Base-by-base conservation (phyloP, 2,888 invertebrate genomes). In the Lymantria dispar region DNA sequence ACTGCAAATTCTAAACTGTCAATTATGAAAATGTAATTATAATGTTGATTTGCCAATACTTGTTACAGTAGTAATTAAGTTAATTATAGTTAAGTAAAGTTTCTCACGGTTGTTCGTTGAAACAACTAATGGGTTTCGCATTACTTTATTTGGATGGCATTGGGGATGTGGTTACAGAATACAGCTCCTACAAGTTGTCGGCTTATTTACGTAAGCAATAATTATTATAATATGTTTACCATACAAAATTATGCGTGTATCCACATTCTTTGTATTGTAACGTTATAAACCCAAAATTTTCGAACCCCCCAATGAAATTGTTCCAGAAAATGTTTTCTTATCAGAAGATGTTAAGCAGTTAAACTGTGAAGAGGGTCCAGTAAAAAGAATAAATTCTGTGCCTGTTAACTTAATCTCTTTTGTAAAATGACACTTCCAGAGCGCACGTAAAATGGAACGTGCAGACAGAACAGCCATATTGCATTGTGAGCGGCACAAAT, bases 361-460 rank as follows among this genome's bases (percentile, higher is more conserved):
- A 22, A 22, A 3, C 22, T 22, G 22, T 22, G 22, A 22, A 22
- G 5, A 22, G 2, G 5, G 2, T 22, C 2, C 5, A 22, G 5
- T 22, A 22, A 22, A 22, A 22, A 22, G 5, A 22, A 22, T 22
- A 3, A 22, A 22, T 22, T 22, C 22, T 22, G 22, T 22, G 2
- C 22, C 2, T 22, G 22, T 22, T 43, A 67, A 57, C 57, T 68
- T 78, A 76, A 81, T 74, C 74, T 74, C 71, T 64, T 70, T 72
- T 79, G 76, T 79, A 80, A 81, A 80, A 79, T 72, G 70, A 76
- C 68, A 70, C 70, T 64, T 63, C 61, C 58, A 47, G 60, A 58
- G 54, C 54, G 60, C 58, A 65, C 53, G 65, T 55, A 61, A 76
- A 77, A 72, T 72, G 63, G 63, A 70, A 47, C 71, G 56, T 56